phyloP scores from a whole-genome alignment of 64 coral and sea anemone genomes.

The Stylophora pistillata region DNA sequence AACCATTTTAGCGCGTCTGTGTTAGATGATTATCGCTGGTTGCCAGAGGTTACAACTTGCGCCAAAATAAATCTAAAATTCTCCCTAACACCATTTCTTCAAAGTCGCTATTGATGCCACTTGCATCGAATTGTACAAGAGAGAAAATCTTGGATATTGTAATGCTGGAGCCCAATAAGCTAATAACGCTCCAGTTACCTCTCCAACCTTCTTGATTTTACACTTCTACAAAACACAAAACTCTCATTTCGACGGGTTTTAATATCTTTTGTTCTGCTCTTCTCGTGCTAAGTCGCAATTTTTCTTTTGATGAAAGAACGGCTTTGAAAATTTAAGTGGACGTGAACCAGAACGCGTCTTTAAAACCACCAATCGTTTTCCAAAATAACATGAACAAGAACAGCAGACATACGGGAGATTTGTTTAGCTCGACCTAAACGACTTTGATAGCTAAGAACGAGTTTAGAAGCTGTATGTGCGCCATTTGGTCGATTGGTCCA shows the following conservation, averaged over 20 bases:
- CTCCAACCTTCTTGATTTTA: not conserved
- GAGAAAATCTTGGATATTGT: not conserved
- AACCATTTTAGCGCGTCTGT: constrained; percentile 9
- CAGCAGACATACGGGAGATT: not conserved
- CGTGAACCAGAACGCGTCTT: not conserved
- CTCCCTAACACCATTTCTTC: not conserved
- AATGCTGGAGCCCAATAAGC: not conserved
- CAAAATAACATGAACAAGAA: not conserved
- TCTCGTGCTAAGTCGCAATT: not conserved
- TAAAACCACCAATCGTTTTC: not conserved
- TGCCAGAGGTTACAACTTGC: constrained; percentile 25
- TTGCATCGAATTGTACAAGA: not conserved
- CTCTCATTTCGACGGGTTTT: not conserved
- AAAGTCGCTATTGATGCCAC: not conserved
- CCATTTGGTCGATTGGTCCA: constrained; percentile 20
- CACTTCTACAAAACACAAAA: not conserved
- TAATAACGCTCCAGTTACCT: not conserved
- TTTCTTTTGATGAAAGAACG: constrained; percentile 13
- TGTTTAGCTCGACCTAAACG: not conserved
- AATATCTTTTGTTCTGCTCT: not conserved
- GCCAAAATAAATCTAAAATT: not conserved
- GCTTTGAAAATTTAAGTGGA: not conserved
- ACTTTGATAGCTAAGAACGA: constrained; percentile 16
- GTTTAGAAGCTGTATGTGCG: not conserved
- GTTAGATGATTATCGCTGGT: not conserved